These are phyloP conservation scores for Parambassis ranga DNA, from an alignment of 2,797 vertebrate genomes.

Conservation along the genomic window DNA sequence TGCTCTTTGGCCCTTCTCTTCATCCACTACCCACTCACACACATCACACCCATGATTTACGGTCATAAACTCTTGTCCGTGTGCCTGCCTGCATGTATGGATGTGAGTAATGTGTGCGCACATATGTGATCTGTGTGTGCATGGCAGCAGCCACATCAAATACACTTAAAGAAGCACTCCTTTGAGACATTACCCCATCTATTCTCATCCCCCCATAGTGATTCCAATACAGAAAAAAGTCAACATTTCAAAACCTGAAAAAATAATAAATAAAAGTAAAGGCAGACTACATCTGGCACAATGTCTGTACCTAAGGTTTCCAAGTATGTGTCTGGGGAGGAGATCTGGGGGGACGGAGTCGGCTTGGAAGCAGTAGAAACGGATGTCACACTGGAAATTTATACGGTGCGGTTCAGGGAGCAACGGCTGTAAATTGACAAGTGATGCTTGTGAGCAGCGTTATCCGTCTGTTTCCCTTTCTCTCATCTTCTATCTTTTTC, in stretches of 20 bases:
- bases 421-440: constrained; percentile 78
- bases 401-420: constrained; percentile 77
- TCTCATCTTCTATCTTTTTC: constrained; percentile 72
- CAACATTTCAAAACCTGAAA: constrained; percentile 65
- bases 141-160: constrained; percentile 71
- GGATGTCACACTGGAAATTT: constrained; percentile 78
- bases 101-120: constrained; percentile 17
- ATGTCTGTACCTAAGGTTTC: constrained; percentile 70
- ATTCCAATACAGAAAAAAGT: constrained; percentile 59
- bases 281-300: constrained; percentile 72
- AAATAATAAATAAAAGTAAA: constrained; percentile 68
- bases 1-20: constrained; percentile 51
- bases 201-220: constrained; percentile 49
- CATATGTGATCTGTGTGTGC: constrained; percentile 49
- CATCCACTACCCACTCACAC: constrained; percentile 46
- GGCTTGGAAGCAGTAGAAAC: constrained; percentile 81
- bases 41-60: constrained; percentile 51
- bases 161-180: constrained; percentile 47
- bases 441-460: constrained; percentile 74
- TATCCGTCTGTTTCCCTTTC: constrained; percentile 74
- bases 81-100: constrained; percentile 20
- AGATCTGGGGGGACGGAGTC: constrained; percentile 72
- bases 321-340: constrained; percentile 75
- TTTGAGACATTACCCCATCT: constrained; percentile 61
- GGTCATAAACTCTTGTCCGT: constrained; percentile 36